phyloP scores from a whole-genome alignment of 2,113 vertebrate species.

The Cromileptes altivelis region DNA sequence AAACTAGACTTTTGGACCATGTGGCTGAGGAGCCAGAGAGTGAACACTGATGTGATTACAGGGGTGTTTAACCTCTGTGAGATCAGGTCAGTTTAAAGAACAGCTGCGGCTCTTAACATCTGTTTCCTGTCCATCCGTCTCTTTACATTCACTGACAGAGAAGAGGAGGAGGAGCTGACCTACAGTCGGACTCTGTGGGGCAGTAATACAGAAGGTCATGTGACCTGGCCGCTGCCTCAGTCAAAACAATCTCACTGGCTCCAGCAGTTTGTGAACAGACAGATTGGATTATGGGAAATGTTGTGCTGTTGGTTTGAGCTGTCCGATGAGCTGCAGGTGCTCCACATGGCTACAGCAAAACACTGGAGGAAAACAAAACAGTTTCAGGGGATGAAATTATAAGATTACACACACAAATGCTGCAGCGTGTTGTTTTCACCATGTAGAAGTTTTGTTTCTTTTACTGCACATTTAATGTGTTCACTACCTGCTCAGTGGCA shows the following conservation, averaged over 20 bases:
- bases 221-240: not conserved
- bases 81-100: not conserved
- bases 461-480: no score
- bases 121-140: conserved; percentile 3
- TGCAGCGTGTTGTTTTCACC: not conserved
- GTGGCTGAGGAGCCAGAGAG: no score
- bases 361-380: not conserved
- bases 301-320: not conserved
- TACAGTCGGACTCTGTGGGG: conserved; percentile 27
- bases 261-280: not conserved
- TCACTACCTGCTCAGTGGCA: no score
- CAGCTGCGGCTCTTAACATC: conserved; percentile 26
- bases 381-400: not conserved
- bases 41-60: not conserved
- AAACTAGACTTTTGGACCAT: not conserved
- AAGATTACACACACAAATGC: not conserved
- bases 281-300: conserved; percentile 16
- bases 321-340: not conserved
- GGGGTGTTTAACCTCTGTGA: not conserved
- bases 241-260: conserved; percentile 34
- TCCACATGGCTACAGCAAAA: not conserved
- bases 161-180: conserved; percentile 43
- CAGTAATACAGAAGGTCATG: conserved; percentile 25
- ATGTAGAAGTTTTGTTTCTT: no score
- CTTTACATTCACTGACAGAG: conserved; percentile 39